A percentile compares a stretch with the other conserved stretches of the same genome.
These are phyloP conservation scores for Bombus pyrosoma DNA, from an alignment of 1,140 invertebrate species.

Conservation along the genomic window DNA sequence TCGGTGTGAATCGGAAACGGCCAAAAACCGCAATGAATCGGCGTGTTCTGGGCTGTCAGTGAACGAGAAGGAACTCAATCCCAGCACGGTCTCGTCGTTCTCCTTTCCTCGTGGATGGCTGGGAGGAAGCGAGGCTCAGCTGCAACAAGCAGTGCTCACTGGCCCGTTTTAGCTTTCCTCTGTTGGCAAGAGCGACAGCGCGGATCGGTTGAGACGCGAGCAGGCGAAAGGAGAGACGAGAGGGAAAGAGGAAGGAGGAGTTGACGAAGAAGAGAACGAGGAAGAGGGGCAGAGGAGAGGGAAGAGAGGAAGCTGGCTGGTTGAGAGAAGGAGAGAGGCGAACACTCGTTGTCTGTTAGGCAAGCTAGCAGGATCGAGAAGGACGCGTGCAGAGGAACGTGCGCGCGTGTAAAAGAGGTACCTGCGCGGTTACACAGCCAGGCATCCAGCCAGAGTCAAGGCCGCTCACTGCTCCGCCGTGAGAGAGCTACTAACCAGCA, in stretches of 20 bases:
- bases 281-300: neutral
- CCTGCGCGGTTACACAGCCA: constrained; percentile 46
- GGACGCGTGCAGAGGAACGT: constrained; percentile 21
- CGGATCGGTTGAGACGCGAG: constrained; percentile 25
- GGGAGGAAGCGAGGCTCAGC: constrained; percentile 44
- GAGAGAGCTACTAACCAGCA: constrained; percentile 78
- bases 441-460: constrained; percentile 85
- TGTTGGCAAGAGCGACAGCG: constrained; percentile 48
- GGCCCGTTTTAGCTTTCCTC: constrained; percentile 69
- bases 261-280: constrained; percentile 33
- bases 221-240: constrained; percentile 50
- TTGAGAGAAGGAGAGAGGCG: constrained; percentile 10
- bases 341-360: constrained; percentile 47
- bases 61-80: neutral
- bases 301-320: neutral
- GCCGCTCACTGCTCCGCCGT: constrained; percentile 87
- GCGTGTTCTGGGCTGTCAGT: neutral
- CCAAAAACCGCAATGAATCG: neutral
- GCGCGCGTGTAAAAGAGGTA: constrained; percentile 31
- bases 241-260: constrained; percentile 59
- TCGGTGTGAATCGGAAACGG: neutral
- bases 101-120: constrained; percentile 1
- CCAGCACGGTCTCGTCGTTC: constrained; percentile 25
- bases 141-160: constrained; percentile 51
- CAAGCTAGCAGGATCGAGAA: constrained; percentile 18